Evolutionary conservation across 2,888 invertebrate species (phyloP), one percentile per base, ranked within the genome.

Genomic region (Pecten maximus): DNA sequence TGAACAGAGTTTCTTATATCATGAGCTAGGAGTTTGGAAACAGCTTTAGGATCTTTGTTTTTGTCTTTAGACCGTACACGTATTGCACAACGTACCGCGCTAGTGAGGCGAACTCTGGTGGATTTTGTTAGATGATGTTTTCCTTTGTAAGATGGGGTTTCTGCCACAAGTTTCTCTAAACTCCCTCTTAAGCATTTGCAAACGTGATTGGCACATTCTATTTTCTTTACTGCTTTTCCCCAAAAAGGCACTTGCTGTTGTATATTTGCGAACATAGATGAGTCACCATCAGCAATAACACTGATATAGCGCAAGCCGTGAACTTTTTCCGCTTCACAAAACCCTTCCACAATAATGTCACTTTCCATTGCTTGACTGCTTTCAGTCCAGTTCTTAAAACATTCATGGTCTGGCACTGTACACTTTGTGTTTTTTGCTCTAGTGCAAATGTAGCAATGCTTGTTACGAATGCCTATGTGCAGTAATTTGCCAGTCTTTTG

Each of bases 391-490:
- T 93, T 93, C n/a, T n/a, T n/a, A 54, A 89, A 93, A 74, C 92
- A 93, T 16, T 88, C 54, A 90, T 93, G 93, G 15, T 88, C 86
- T 44, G 87, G 39, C 2, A 88, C 40, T 19, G 74, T 15, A 19
- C 19, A n/a, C n/a, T n/a, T n/a, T n/a, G n/a, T n/a, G n/a, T n/a
- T n/a, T n/a, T n/a, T n/a, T n/a, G n/a, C 90, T 1, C 23, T 50
- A 15, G 39, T 40, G 74, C 93, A 94, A 19, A 93, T 89, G 40
- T 89, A 90, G 89, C 93, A 94, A 60, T 91, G 91, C 87, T 93
- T 93, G 60, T 94, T 93, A 39, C 92, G 40, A 0, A 94, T 60
- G n/a, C 93, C 94, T n/a, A 93, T 91, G 40, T 92, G 91, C 0
- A 94, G 74, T n/a, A 93, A n/a, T 87, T 93, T 93, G 35, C 89